Conservation (phyloP, 2,888 invertebrate genomes). For the Eupithecia abbreviata region DNA sequence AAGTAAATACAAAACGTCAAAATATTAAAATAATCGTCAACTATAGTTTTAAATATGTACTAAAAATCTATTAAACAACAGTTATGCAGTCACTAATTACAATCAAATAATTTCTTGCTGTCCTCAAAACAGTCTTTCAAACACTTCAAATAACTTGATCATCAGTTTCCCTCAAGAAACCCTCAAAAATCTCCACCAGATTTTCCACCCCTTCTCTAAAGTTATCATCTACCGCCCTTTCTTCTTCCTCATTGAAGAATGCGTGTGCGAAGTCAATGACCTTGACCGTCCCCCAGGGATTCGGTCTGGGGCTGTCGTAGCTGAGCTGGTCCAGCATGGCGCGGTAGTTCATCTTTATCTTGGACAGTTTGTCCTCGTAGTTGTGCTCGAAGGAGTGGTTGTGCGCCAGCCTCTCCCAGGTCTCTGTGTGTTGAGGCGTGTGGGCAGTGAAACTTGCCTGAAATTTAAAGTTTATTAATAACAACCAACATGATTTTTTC, state of each 20-base stretch:
- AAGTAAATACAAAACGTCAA: background rate
- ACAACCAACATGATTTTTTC: too few relatives aligned
- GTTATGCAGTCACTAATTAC: background rate
- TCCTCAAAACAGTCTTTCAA: background rate
- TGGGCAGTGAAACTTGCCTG: conserved; percentile 54
- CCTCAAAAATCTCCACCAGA: conserved; percentile 89
- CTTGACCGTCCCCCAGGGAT: conserved; percentile 87
- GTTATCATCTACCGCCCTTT: conserved; percentile 86
- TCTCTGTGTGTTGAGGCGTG: conserved; percentile 67
- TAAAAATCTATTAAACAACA: background rate
- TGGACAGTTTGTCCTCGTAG: conserved; percentile 86
- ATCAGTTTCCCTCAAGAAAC: conserved; percentile 84
- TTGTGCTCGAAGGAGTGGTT: conserved; percentile 88
- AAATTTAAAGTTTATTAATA: background rate
- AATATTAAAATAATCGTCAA: background rate
- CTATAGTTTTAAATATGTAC: background rate
- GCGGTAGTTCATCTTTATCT: conserved; percentile 81
- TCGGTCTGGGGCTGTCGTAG: conserved; percentile 68
- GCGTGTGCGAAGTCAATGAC: conserved; percentile 98
- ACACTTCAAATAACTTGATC: conserved; percentile 62
- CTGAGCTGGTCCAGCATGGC: conserved; percentile 83
- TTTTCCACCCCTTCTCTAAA: conserved; percentile 92
- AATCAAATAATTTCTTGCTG: background rate
- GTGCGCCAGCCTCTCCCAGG: conserved; percentile 81
- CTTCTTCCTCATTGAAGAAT: conserved; percentile 87